phyloP scores from a whole-genome alignment of 1,140 invertebrate species.

The Ceratina japonica region DNA sequence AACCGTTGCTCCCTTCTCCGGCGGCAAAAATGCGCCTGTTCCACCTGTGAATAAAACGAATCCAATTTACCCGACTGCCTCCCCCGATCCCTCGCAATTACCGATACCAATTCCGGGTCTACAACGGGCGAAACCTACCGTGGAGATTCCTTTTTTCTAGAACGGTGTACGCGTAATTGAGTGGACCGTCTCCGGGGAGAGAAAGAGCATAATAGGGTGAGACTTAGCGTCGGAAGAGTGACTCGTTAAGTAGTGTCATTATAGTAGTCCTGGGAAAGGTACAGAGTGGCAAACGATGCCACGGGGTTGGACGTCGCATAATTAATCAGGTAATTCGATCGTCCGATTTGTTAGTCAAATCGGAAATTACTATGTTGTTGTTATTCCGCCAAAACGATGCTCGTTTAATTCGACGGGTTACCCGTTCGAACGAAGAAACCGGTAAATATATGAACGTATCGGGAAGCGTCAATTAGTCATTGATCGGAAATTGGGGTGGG shows the following conservation, averaged over 20 bases:
- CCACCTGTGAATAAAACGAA: constrained; percentile 19
- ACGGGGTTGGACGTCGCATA: too few species aligned
- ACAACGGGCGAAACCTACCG: background rate
- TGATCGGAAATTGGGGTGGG: too few species aligned
- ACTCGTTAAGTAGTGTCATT: background rate
- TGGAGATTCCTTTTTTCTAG: background rate
- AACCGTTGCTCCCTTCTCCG: background rate
- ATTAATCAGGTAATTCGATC: too few species aligned
- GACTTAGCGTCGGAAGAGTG: background rate
- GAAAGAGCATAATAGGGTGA: background rate
- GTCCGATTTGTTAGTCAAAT: too few species aligned
- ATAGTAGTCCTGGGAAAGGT: too few species aligned
- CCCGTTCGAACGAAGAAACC: too few species aligned
- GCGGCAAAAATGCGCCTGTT: constrained; percentile 4
- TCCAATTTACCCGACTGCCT: constrained; percentile 18
- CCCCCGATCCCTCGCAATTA: constrained; percentile 16
- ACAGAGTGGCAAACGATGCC: too few species aligned
- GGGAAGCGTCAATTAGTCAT: too few species aligned
- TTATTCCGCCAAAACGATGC: too few species aligned
- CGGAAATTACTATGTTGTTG: too few species aligned
- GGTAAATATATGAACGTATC: too few species aligned
- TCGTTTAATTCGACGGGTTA: too few species aligned
- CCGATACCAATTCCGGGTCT: constrained; percentile 24
- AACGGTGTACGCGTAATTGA: background rate
- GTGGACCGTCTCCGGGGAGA: background rate